These are phyloP conservation scores for Lycodopsis pacificus DNA, from an alignment of 2,797 vertebrate genomes.

Conservation along the genomic window DNA sequence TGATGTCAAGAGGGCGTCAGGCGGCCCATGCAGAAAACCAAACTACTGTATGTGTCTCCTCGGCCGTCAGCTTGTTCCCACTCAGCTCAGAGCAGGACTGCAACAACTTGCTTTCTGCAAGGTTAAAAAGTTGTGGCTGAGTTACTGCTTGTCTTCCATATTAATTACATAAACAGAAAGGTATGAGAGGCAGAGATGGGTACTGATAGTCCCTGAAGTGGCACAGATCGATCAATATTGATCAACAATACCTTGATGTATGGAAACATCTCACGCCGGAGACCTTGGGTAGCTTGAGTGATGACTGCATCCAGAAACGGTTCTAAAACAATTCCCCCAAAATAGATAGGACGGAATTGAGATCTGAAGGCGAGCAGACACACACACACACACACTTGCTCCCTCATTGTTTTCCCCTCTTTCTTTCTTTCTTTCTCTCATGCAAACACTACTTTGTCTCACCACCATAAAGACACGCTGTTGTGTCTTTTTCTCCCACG, in stretches of 20 bases:
- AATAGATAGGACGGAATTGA: constrained; percentile 61
- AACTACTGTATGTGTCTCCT: constrained; percentile 7
- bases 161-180: constrained; percentile 72
- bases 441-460: constrained; percentile 40
- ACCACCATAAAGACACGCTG: constrained; percentile 36
- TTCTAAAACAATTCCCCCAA: constrained; percentile 62
- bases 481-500: constrained; percentile 24
- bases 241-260: constrained; percentile 80
- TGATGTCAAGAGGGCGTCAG: constrained; percentile 3
- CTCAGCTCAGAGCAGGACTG: not conserved
- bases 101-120: constrained; percentile 56
- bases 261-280: constrained; percentile 68
- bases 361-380: constrained; percentile 37
- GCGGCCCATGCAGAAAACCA: constrained; percentile 27
- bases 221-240: constrained; percentile 79
- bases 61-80: constrained; percentile 13
- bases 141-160: constrained; percentile 68
- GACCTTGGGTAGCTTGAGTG: constrained; percentile 79
- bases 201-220: constrained; percentile 68
- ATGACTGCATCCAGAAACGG: constrained; percentile 71
- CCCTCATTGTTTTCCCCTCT: constrained; percentile 24
- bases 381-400: constrained; percentile 16
- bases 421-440: constrained; percentile 33
- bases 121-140: constrained; percentile 76
- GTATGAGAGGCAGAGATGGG: constrained; percentile 45